Percentiles rank a stretch among this genome's conserved stretches.
Evolutionary conservation across 2,797 vertebrate genomes (phyloP).

Genomic region (Emys orbicularis): DNA sequence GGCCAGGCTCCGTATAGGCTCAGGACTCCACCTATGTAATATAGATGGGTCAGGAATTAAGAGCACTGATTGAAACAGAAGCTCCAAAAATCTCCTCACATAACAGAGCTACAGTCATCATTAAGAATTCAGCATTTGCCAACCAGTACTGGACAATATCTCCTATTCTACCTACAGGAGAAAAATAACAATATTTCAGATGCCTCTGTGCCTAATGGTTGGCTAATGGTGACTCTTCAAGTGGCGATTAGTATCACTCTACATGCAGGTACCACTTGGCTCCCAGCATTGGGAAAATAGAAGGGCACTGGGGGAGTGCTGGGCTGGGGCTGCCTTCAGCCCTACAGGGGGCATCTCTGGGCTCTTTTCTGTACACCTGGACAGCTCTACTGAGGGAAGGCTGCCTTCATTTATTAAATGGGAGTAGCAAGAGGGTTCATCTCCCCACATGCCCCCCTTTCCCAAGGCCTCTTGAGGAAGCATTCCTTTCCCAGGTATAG

Average conservation of each 20-base stretch:
- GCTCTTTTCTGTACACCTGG: not conserved
- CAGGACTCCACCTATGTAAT: no score
- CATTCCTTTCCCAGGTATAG: not conserved
- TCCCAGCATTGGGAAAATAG: not conserved
- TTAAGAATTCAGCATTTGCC: not conserved
- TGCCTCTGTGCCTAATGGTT: not conserved
- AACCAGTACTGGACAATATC: not conserved
- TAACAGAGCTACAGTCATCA: not conserved
- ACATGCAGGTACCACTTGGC: not conserved
- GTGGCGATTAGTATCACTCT: not conserved
- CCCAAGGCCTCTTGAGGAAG: not conserved
- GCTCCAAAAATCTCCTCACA: not conserved
- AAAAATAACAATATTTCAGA: not conserved
- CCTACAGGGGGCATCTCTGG: no score
- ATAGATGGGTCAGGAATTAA: no score
- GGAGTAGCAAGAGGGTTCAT: not conserved
- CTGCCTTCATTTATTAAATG: not conserved
- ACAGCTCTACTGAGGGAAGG: not conserved
- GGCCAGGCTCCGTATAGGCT: no score
- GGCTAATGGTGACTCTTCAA: not conserved
- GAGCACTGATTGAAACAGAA: no score
- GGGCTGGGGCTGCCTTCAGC: not conserved
- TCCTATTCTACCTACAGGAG: not conserved
- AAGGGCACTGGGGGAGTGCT: not conserved
- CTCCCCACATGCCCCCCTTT: not conserved